Conservation (phyloP, 2,888 invertebrate species). For the Myathropa florea region DNA sequence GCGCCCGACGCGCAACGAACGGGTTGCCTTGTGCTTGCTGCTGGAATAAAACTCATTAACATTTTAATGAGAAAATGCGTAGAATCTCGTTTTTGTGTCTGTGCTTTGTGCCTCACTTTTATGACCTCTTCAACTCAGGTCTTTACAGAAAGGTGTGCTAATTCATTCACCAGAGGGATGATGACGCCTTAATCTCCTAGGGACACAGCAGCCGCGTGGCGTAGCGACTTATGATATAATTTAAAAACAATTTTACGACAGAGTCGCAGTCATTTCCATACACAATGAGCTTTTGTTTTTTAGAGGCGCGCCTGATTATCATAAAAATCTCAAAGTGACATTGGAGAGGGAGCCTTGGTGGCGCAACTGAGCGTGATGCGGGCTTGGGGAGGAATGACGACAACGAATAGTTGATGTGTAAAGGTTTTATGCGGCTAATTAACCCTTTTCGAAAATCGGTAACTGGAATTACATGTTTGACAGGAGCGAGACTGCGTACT, state of each 20-base stretch:
- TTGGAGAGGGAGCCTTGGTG: neutral
- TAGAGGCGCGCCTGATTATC: neutral
- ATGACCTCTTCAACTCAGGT: neutral
- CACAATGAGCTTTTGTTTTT: neutral
- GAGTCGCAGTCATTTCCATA: neutral
- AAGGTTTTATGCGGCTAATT: conserved; percentile 6
- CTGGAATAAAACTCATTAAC: conserved; percentile 30
- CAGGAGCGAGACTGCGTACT: neutral
- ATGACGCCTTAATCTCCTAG: neutral
- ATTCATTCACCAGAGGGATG: conserved; percentile 11
- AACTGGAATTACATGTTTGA: conserved; percentile 18
- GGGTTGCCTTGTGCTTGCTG: neutral
- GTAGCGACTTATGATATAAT: conserved; percentile 14
- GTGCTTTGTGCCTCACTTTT: neutral
- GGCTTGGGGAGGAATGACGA: neutral
- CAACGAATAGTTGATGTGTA: neutral
- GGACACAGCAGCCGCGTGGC: neutral
- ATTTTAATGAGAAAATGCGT: conserved; percentile 32
- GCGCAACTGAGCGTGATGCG: neutral
- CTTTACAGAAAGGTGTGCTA: conserved; percentile 14
- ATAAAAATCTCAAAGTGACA: conserved; percentile 6
- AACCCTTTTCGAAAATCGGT: neutral
- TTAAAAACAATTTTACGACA: conserved; percentile 1
- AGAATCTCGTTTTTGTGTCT: neutral
- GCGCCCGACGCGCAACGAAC: neutral